A percentile compares a stretch with the other conserved stretches of the same genome.
These are phyloP conservation scores for Mastomys coucha DNA, from an alignment of 2,113 vertebrate species.

Conservation along the genomic window DNA sequence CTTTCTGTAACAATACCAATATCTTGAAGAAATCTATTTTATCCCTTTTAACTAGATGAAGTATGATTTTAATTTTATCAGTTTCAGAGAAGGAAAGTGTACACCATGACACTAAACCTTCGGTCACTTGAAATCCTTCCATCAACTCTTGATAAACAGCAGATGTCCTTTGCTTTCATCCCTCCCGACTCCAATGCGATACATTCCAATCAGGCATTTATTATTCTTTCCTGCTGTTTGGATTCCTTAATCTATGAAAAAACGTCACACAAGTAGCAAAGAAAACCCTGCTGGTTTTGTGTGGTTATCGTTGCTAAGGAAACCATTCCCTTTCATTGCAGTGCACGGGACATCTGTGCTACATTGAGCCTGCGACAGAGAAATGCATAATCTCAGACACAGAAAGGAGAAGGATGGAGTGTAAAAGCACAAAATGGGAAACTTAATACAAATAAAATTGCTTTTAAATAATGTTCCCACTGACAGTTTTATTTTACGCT, in stretches of 20 bases:
- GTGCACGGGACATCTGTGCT: slow-evolving; percentile 82
- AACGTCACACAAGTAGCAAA: slow-evolving; percentile 66
- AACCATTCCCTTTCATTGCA: slow-evolving; percentile 83
- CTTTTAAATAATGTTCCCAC: slow-evolving; percentile 50
- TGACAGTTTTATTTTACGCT: slow-evolving; percentile 7
- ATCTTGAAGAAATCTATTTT: slow-evolving; percentile 68
- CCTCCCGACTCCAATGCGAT: slow-evolving; percentile 57
- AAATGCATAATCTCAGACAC: slow-evolving; percentile 72
- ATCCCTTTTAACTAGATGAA: slow-evolving; percentile 55
- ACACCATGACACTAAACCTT: slow-evolving; percentile 63
- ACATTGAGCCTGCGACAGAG: slow-evolving; percentile 73
- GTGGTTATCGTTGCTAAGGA: slow-evolving; percentile 85
- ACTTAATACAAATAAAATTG: slow-evolving; percentile 62
- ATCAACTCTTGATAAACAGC: slow-evolving; percentile 72
- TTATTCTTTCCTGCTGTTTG: slow-evolving; percentile 82
- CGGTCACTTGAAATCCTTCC: slow-evolving; percentile 71
- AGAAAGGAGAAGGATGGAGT: slow-evolving; percentile 15
- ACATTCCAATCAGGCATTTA: slow-evolving; percentile 78
- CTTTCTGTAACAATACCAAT: slow-evolving; percentile 64
- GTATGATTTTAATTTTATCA: slow-evolving; percentile 70
- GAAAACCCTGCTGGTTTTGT: slow-evolving; percentile 83
- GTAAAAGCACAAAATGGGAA: slow-evolving; percentile 65
- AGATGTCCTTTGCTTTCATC: slow-evolving; percentile 74
- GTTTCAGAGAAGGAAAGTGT: slow-evolving; percentile 64
- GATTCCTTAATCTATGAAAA: slow-evolving; percentile 81